These are phyloP conservation scores for Hoplodrina ambigua DNA, from an alignment of 2,888 invertebrate genomes.

Conservation along the genomic window DNA sequence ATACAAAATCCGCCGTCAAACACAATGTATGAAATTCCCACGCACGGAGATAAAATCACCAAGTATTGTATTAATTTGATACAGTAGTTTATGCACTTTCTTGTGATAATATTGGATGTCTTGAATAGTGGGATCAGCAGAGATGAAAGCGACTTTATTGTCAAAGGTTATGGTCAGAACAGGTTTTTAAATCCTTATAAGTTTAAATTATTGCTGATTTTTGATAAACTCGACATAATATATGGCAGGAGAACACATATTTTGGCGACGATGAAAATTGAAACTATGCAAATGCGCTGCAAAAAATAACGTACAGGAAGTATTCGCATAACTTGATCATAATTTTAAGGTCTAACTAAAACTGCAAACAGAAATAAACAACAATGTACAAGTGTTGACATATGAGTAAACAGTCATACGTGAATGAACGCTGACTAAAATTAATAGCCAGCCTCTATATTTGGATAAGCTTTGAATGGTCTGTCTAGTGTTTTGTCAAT, in stretches of 20 bases:
- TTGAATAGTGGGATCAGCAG: neutral
- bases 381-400: slow-evolving; percentile 5
- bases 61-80: slow-evolving; percentile 49
- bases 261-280: neutral
- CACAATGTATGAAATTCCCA: slow-evolving; percentile 53
- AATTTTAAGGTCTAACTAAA: neutral
- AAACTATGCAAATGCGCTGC: neutral
- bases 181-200: neutral
- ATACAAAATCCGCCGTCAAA: slow-evolving; percentile 39
- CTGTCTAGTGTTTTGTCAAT: slow-evolving; percentile 43
- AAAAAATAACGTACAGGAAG: neutral
- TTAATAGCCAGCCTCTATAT: slow-evolving; percentile 24
- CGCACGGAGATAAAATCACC: slow-evolving; percentile 49
- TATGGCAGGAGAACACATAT: too few relatives aligned
- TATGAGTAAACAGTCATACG: neutral
- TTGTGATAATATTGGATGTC: slow-evolving; percentile 28
- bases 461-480: slow-evolving; percentile 29
- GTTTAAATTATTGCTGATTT: too few relatives aligned
- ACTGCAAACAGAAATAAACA: neutral
- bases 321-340: neutral
- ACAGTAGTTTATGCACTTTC: slow-evolving; percentile 47
- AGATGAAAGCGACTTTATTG: slow-evolving; percentile 13
- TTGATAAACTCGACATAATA: too few relatives aligned
- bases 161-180: neutral
- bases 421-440: slow-evolving; percentile 12